A percentile compares a stretch with the other conserved stretches of the same genome.
phyloP scores from a whole-genome alignment of 2,113 vertebrate genomes.

The Chitala chitala region DNA sequence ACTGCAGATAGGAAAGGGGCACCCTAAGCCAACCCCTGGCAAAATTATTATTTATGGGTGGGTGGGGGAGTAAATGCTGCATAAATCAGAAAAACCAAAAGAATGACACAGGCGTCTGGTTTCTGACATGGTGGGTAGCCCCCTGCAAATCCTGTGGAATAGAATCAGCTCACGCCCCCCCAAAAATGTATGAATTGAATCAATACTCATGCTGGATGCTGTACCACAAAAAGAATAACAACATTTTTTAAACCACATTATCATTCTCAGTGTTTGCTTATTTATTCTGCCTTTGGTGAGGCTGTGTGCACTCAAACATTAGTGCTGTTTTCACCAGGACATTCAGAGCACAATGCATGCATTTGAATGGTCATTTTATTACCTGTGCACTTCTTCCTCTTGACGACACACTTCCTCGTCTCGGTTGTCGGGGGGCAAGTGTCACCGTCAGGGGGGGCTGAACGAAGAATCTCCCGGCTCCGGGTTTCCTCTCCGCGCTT shows the following conservation, averaged over 20 bases:
- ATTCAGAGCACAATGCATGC: neutral
- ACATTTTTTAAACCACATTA: slow-evolving; percentile 1
- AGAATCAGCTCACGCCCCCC: neutral
- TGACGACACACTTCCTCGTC: slow-evolving; percentile 81
- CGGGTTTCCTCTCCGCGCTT: slow-evolving; percentile 86
- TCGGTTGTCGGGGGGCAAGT: slow-evolving; percentile 78
- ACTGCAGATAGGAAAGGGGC: too few relatives aligned
- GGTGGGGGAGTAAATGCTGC: neutral
- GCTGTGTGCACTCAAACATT: neutral
- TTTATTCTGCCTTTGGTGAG: slow-evolving; percentile 10
- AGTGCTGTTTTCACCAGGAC: neutral
- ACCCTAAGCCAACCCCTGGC: too few relatives aligned
- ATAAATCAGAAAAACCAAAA: slow-evolving; percentile 8
- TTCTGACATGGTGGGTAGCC: neutral
- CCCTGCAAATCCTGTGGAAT: neutral
- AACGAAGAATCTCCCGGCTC: slow-evolving; percentile 74
- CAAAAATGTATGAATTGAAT: slow-evolving; percentile 8
- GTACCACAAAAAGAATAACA: slow-evolving; percentile 5
- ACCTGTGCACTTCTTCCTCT: slow-evolving; percentile 84
- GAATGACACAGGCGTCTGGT: neutral
- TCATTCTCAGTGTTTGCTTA: neutral
- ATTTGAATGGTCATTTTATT: slow-evolving; percentile 8
- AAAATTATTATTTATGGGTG: too few relatives aligned
- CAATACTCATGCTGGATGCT: slow-evolving; percentile 9
- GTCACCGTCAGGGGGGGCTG: slow-evolving; percentile 74